Conservation (phyloP, 2,888 invertebrate species). For the Sisyra terminalis region DNA sequence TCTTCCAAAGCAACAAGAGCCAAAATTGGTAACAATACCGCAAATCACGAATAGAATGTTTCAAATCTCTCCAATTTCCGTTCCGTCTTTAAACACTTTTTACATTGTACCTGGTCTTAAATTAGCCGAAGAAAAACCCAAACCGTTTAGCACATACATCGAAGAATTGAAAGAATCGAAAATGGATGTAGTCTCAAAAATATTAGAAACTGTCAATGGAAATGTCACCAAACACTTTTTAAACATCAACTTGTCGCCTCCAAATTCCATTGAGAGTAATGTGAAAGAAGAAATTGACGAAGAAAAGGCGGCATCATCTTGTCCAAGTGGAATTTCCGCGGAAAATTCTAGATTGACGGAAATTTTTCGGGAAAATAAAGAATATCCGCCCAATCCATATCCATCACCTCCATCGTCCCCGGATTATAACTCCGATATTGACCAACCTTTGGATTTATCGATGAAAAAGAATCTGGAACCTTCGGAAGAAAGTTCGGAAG, state of each 20-base stretch:
- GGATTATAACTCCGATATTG: slow-evolving; percentile 20
- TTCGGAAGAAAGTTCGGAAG: slow-evolving; percentile 41
- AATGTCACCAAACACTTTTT: slow-evolving; percentile 49
- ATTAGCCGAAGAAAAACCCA: slow-evolving; percentile 7
- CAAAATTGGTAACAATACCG: slow-evolving; percentile 27
- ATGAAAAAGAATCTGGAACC: slow-evolving; percentile 50
- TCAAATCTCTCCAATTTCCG: slow-evolving; percentile 29
- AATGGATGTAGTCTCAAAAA: slow-evolving; percentile 40
- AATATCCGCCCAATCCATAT: slow-evolving; percentile 4
- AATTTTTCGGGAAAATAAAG: no score
- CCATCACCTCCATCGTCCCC: slow-evolving; percentile 13
- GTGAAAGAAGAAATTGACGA: slow-evolving; percentile 23
- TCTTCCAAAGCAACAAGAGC: slow-evolving; percentile 50
- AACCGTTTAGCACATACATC: not conserved
- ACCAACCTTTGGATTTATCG: slow-evolving; percentile 84
- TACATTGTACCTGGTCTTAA: slow-evolving; percentile 31
- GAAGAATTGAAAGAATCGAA: slow-evolving; percentile 20
- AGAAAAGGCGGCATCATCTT: slow-evolving; percentile 17
- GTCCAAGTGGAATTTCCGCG: slow-evolving; percentile 29
- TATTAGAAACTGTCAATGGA: slow-evolving; percentile 47
- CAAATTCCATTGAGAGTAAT: slow-evolving; percentile 34
- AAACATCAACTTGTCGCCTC: slow-evolving; percentile 35
- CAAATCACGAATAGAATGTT: slow-evolving; percentile 20
- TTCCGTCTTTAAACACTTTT: slow-evolving; percentile 24
- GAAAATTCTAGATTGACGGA: slow-evolving; percentile 29